Evolutionary conservation across 2,113 vertebrate genomes (phyloP), one percentile per base, ranked within the genome.

Genomic region (Thunnus thynnus): DNA sequence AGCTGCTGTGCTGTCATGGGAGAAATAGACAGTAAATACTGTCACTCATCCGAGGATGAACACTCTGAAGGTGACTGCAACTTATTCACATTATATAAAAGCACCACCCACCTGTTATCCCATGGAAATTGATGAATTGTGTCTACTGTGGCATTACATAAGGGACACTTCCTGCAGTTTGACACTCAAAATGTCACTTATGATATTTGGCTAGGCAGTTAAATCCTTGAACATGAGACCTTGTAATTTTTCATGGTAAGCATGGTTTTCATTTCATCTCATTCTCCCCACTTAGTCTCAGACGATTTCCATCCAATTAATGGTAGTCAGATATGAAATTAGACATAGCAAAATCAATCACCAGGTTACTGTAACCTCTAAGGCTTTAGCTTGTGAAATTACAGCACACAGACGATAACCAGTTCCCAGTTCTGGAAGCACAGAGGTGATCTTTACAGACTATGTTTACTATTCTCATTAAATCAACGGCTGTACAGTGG

Each of bases 1-100:
- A 90, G 83, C 75, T 79, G 72, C 64, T 79, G 82, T 83, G 75
- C 65, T 20, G 41, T 86, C 51, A 80, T 79, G 65, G 62, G 85
- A 83, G 72, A 68, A 75, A 66, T 3, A 47, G 80, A 72, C 70
- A 77, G 77, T 16, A 25, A 91, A 70, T 13, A 64, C 64, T 76
- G 74, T 70, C 82, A 72, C 61, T 68, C 52, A 85, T 80, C 58
- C 74, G n/a, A 64, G 11, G 44, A 71, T 44, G 68, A 36, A 55
- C 50, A 17, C 50, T 58, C 25, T 3, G n/a, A 63, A 67, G 55
- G 75, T 57, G 65, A 71, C 78, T 44, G n/a, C 30, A 52, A 63
- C 65, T 52, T 55, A 64, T 25, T 30, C 22, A 63, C n/a, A n/a
- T 30, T 30, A 30, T 30, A 30, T 57, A 4, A 62, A 55, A 61